Evolutionary conservation across 2,888 invertebrate species (phyloP).

Genomic region (Philereme transversata): DNA sequence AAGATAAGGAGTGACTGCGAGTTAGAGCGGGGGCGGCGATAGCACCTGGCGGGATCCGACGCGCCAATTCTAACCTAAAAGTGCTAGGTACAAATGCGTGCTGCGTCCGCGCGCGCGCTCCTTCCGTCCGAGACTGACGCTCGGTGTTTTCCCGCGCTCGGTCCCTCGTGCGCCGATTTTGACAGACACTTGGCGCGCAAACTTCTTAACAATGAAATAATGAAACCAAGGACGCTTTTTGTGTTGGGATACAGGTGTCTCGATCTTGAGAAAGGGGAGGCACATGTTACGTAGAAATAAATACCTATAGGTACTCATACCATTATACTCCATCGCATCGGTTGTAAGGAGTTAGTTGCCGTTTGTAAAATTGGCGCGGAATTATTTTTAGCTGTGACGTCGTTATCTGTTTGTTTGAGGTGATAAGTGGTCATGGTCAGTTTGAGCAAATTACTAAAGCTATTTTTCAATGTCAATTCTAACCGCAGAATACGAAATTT

Average conservation of each 20-base stretch:
- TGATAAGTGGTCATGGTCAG: slow-evolving; percentile 49
- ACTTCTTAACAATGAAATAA: slow-evolving; percentile 71
- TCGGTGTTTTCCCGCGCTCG: slow-evolving; percentile 72
- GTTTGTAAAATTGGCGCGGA: slow-evolving; percentile 39
- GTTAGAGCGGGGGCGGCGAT: slow-evolving; percentile 66
- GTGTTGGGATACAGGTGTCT: slow-evolving; percentile 72
- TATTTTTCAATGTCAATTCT: slow-evolving; percentile 33
- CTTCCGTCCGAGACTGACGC: slow-evolving; percentile 61
- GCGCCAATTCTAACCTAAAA: slow-evolving; percentile 82
- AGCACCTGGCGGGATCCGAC: slow-evolving; percentile 75
- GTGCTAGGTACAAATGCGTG: slow-evolving; percentile 44
- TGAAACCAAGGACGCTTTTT: slow-evolving; percentile 81
- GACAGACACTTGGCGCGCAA: slow-evolving; percentile 81
- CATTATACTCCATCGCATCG: slow-evolving; percentile 15
- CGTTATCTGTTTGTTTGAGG: slow-evolving; percentile 47
- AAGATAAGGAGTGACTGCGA: slow-evolving; percentile 45
- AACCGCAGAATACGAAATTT: slow-evolving; percentile 11
- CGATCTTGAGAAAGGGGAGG: slow-evolving; percentile 61
- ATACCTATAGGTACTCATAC: slow-evolving; percentile 8
- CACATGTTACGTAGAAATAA: slow-evolving; percentile 35
- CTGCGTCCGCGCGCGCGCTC: slow-evolving; percentile 66
- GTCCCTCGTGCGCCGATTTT: slow-evolving; percentile 71
- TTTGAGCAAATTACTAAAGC: slow-evolving; percentile 36
- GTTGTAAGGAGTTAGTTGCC: slow-evolving; percentile 5
- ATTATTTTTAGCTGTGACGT: slow-evolving; percentile 52